Evolutionary conservation across 2,888 invertebrate genomes (phyloP), one percentile per base, ranked within the genome.

Genomic region (Zygothrica quintamaculata): DNA sequence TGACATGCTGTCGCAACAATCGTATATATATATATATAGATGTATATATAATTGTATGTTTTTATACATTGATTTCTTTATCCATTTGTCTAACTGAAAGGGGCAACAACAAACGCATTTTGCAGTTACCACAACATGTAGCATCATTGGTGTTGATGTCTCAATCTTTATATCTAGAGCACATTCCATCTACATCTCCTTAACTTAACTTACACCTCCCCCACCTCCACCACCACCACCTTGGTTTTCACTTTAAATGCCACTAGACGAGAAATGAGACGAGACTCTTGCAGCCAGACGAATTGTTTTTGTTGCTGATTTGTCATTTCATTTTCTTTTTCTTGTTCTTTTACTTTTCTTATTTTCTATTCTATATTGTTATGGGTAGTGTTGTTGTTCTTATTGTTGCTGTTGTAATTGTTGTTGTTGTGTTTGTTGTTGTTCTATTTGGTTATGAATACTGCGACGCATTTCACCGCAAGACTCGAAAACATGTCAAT

Each of bases 391-490:
- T n/a, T n/a, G n/a, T n/a, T n/a, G n/a, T n/a, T n/a, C n/a, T n/a
- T n/a, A n/a, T n/a, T n/a, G n/a, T 8, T 16, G 36, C 9, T 9
- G 37, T 25, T 31, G 43, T 36, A 11, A n/a, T 37, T 43, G 36
- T 46, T 46, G n/a, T n/a, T n/a, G n/a, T 8, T 16, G 36, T 12
- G 9, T 46, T 25, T 31, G 43, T 36, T 12, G n/a, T 37, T 43
- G 36, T 46, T 46, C 40, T 46, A 55, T 59, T 66, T 37, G 26
- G 65, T 55, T 81, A 68, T 81, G 57, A 75, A 81, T 68, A 56
- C 51, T 79, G 64, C 85, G 78, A 75, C 78, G 78, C 82, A 81
- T 77, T 82, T 77, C 50, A 33, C 46, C 16, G 40, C 48, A 26
- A 59, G 31, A 55, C 40, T 58, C 67, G 26, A 72, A 72, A 72